A percentile compares a stretch with the other conserved stretches of the same genome.
phyloP scores from a whole-genome alignment of 1,140 invertebrate species.

The Belonocnema kinseyi region DNA sequence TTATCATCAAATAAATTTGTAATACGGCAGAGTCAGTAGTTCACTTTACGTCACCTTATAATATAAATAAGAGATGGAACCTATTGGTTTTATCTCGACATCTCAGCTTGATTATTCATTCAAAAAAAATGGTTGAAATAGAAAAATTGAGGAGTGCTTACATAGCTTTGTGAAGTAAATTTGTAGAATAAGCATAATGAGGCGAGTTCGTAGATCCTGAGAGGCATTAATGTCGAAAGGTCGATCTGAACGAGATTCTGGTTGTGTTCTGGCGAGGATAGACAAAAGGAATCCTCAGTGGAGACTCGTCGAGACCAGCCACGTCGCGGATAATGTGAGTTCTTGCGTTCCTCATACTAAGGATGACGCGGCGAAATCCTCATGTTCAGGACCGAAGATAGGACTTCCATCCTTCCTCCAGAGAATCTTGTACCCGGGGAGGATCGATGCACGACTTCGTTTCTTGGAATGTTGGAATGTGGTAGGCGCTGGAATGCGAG shows the following conservation, averaged over 20 bases:
- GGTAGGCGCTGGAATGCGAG: constrained; percentile 50
- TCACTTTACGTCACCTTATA: no score
- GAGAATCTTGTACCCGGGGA: neutral
- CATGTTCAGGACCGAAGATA: constrained; percentile 29
- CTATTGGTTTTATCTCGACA: no score
- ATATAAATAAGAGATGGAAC: no score
- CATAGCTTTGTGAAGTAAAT: no score
- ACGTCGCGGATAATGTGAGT: constrained; percentile 31
- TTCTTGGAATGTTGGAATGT: constrained; percentile 38
- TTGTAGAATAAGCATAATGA: neutral
- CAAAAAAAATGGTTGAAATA: no score
- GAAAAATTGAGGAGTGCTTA: no score
- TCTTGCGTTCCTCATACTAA: constrained; percentile 44
- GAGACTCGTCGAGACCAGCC: neutral
- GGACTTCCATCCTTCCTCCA: neutral
- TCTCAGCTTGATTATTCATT: no score
- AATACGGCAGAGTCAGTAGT: no score
- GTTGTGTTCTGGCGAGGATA: constrained; percentile 19
- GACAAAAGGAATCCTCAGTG: constrained; percentile 34
- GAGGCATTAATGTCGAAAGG: neutral
- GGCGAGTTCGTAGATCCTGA: neutral
- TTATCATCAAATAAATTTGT: no score
- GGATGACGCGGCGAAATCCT: constrained; percentile 51
- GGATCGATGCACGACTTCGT: constrained; percentile 50
- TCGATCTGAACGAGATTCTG: neutral